These are phyloP conservation scores for Dryobota labecula DNA, from an alignment of 2,888 invertebrate species.

Conservation along the genomic window DNA sequence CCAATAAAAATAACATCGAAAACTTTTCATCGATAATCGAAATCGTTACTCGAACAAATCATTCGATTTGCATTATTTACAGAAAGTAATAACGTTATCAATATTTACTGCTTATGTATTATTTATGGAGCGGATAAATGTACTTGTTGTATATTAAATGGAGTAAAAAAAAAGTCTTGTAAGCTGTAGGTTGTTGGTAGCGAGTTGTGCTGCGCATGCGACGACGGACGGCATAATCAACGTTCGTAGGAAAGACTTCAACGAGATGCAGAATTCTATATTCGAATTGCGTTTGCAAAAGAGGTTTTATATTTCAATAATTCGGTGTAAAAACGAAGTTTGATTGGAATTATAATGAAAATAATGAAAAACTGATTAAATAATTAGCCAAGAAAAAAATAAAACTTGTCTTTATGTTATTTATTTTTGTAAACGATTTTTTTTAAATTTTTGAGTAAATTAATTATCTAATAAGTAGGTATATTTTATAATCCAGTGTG, in stretches of 20 bases:
- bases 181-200: conserved; percentile 9
- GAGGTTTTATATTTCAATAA: neutral
- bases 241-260: conserved; percentile 69
- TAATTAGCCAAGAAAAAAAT: neutral
- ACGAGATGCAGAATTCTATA: conserved; percentile 55
- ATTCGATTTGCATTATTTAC: conserved; percentile 51
- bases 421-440: neutral
- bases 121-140: conserved; percentile 51
- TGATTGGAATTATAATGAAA: neutral
- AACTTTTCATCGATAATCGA: conserved; percentile 44
- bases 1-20: conserved; percentile 41
- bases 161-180: conserved; percentile 35
- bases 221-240: conserved; percentile 48
- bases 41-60: conserved; percentile 35
- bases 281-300: neutral
- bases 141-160: conserved; percentile 35
- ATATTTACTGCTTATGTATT: conserved; percentile 63
- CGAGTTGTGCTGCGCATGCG: conserved; percentile 31
- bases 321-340: accelerated
- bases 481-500: neutral
- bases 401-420: accelerated
- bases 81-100: conserved; percentile 66
- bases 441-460: neutral
- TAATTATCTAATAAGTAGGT: neutral
- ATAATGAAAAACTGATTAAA: neutral